phyloP scores from a whole-genome alignment of 64 coral and sea anemone genomes.

The Montipora capricornis region DNA sequence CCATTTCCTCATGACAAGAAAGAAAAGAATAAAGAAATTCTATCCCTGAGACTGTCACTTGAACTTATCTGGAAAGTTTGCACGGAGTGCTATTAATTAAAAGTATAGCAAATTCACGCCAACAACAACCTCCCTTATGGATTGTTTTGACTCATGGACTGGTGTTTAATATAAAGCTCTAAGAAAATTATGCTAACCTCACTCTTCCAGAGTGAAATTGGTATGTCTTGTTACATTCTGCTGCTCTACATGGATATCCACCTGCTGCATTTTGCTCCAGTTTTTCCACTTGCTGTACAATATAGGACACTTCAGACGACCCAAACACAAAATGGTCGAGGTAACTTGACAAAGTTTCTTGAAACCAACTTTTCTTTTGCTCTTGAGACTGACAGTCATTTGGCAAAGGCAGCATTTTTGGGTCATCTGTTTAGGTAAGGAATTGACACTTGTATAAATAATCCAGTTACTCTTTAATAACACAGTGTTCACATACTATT shows the following conservation, averaged over 20 bases:
- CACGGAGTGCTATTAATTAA: too few relatives aligned
- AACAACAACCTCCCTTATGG: too few relatives aligned
- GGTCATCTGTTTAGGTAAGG: background rate
- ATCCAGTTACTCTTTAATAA: too few relatives aligned
- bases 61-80: too few relatives aligned
- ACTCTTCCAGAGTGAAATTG: constrained; percentile 32
- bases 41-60: too few relatives aligned
- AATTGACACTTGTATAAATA: too few relatives aligned
- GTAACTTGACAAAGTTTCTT: background rate
- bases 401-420: background rate
- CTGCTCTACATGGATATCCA: background rate
- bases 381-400: background rate
- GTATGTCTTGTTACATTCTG: background rate
- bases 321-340: constrained; percentile 1
- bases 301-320: background rate
- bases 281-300: background rate
- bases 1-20: too few relatives aligned
- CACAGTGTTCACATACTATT: too few relatives aligned
- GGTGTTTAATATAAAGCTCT: too few relatives aligned
- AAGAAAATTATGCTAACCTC: background rate
- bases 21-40: too few relatives aligned
- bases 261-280: background rate
- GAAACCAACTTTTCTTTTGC: background rate
- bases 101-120: too few relatives aligned
- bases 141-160: too few relatives aligned